phyloP scores from a whole-genome alignment of 2,113 vertebrate species.

The Brachyhypopomus occidentalis region DNA sequence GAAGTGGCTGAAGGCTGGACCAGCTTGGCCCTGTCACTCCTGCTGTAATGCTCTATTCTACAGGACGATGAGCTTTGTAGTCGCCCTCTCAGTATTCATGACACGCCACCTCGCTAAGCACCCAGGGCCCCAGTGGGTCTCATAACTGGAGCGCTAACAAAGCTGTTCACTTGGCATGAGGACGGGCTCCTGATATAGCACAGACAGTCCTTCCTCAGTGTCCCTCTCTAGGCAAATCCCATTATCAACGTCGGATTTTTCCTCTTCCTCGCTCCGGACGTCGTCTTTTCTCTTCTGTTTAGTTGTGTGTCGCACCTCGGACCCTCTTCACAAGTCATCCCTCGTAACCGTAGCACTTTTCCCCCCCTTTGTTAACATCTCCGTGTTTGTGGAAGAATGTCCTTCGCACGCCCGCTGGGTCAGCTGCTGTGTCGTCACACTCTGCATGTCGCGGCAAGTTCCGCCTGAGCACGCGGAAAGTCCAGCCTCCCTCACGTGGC shows the following conservation, averaged over 20 bases:
- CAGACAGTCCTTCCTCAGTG: conserved; percentile 33
- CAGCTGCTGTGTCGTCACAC: not conserved
- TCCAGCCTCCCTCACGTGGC: conserved; percentile 15
- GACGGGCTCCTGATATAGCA: conserved; percentile 44
- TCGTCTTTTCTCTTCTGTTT: conserved; percentile 49
- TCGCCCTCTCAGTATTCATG: conserved; percentile 45
- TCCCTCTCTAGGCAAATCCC: conserved; percentile 48
- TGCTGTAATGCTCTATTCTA: conserved; percentile 10
- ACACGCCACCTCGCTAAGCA: conserved; percentile 40
- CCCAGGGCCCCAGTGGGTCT: conserved; percentile 37
- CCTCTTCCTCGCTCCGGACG: conserved; percentile 37
- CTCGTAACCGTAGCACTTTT: conserved; percentile 1
- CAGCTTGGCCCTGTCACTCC: conserved; percentile 19
- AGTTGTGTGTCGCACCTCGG: conserved; percentile 34
- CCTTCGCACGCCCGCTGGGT: not conserved
- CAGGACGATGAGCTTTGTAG: conserved; percentile 30
- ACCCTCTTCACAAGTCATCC: conserved; percentile 10
- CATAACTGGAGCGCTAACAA: conserved; percentile 51
- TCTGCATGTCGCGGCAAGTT: not conserved
- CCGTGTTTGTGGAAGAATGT: conserved; percentile 23
- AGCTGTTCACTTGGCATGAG: conserved; percentile 54
- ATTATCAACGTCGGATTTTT: conserved; percentile 49
- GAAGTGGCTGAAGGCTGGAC: conserved; percentile 15
- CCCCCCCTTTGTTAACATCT: conserved; percentile 16
- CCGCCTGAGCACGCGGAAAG: conserved; percentile 11